These are phyloP conservation scores for Piaya cayana DNA, from an alignment of 2,113 vertebrate genomes.

Conservation along the genomic window DNA sequence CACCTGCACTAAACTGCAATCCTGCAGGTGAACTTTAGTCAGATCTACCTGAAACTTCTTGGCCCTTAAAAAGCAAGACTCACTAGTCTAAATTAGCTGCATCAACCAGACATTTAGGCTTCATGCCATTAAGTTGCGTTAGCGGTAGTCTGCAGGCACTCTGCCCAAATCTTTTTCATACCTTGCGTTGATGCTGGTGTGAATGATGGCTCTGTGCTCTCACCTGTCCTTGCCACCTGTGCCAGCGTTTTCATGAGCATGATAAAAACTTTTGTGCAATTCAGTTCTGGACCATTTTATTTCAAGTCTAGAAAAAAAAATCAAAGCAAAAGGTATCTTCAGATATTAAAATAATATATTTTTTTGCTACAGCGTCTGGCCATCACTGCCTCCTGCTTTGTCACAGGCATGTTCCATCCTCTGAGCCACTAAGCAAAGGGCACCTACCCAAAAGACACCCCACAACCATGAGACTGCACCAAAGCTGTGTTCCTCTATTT, in stretches of 20 bases:
- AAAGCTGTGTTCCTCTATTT: not conserved
- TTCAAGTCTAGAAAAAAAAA: constrained; percentile 64
- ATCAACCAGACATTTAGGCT: not conserved
- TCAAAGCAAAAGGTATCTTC: not conserved
- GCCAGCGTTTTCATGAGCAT: constrained; percentile 70
- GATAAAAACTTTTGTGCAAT: constrained; percentile 67
- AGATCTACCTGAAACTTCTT: constrained; percentile 70
- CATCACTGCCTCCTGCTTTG: rapidly evolving
- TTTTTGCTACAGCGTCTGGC: not conserved
- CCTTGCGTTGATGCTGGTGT: constrained; percentile 71
- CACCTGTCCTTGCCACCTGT: constrained; percentile 65
- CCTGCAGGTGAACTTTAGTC: constrained; percentile 78
- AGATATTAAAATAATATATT: not conserved
- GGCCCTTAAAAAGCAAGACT: constrained; percentile 59
- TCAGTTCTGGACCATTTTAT: constrained; percentile 73
- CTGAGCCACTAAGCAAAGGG: not conserved
- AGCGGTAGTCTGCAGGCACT: not conserved
- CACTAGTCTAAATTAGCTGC: not conserved
- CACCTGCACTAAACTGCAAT: constrained; percentile 73
- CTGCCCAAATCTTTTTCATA: not conserved
- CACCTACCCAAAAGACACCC: not conserved
- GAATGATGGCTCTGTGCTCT: constrained; percentile 74
- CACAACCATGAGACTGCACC: not conserved
- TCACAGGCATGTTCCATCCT: not conserved
- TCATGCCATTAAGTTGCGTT: not conserved